These are phyloP conservation scores for Spodoptera frugiperda DNA, from an alignment of 1,140 invertebrate genomes.

Conservation along the genomic window DNA sequence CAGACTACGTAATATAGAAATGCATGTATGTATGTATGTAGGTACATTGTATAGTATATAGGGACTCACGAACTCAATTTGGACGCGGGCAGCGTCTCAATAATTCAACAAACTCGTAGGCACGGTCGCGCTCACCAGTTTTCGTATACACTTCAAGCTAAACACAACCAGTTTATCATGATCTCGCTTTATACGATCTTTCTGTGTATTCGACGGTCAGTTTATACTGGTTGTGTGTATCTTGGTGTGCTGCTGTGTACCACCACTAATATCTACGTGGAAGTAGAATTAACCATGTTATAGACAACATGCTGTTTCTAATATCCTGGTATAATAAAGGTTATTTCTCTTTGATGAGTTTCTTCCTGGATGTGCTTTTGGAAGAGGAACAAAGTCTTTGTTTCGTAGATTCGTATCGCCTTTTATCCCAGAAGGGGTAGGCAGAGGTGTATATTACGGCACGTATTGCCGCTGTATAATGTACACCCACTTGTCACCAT, in stretches of 20 bases:
- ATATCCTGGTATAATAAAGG: too few species aligned
- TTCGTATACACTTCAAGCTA: not conserved
- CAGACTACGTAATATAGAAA: not conserved
- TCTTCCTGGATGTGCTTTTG: too few species aligned
- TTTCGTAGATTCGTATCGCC: not conserved
- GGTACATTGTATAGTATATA: not conserved
- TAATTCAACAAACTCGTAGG: slow-evolving; percentile 26
- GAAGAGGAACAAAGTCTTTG: not conserved
- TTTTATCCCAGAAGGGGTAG: too few species aligned
- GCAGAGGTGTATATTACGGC: too few species aligned
- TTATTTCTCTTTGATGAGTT: too few species aligned
- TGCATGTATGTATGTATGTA: not conserved
- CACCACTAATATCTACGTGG: slow-evolving; percentile 3
- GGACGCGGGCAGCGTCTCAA: slow-evolving; percentile 29
- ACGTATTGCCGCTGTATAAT: too few species aligned
- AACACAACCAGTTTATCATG: too few species aligned
- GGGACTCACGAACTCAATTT: slow-evolving; percentile 23
- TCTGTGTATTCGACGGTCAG: too few species aligned
- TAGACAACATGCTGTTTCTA: not conserved
- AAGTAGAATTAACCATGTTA: slow-evolving; percentile 24
- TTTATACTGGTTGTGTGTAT: too few species aligned
- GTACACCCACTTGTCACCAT: too few species aligned
- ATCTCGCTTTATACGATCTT: too few species aligned
- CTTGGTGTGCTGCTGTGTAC: not conserved
- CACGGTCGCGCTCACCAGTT: slow-evolving; percentile 4